Base-by-base conservation (phyloP, 2,888 invertebrate genomes). In the Stegophylla sp. region DNA sequence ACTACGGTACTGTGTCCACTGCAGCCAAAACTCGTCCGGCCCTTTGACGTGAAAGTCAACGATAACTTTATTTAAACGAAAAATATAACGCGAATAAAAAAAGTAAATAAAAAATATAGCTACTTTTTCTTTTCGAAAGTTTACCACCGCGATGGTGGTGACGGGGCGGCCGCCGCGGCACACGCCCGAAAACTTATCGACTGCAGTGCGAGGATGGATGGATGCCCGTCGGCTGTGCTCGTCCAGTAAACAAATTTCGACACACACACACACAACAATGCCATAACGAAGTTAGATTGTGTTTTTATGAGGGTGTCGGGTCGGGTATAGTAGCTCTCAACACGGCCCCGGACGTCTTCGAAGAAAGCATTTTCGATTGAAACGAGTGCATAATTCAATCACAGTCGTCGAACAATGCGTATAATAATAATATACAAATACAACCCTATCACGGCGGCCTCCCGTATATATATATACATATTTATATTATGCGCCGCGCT, bases 331-430 rank as follows among this genome's bases (percentile, higher is more conserved):
- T 23, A 45, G 23, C n/a, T n/a, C n/a, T n/a, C n/a, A n/a, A n/a
- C 23, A 26, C 17, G 12, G 43, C 26, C 53, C 12, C 10, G 7
- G 17, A 41, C 26, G 26, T 66, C 41, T 66, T 76, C 41, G 34
- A 53, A 76, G 53, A 64, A 67, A 69, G 41, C 71, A 23, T 79
- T 79, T 79, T 79, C 79, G 71, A 79, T 79, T 71, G 79, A 79
- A 79, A 79, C 69, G 79, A 69, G 69, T 79, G 79, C 45, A 34
- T 79, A 79, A 79, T 79, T 51, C 79, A 79, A 79, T 79, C 79
- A 79, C 79, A 51, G 63, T 71, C 69, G 69, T 71, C 74, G 74
- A 63, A 75, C 74, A 15, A 64, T 23, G 28, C 20, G 28, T 51
- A 59, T 61, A 74, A 74, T 77, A 76, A 79, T 71, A 79, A n/a